These are phyloP conservation scores for Hymenopus coronatus DNA, from an alignment of 2,888 invertebrate species.

Conservation along the genomic window DNA sequence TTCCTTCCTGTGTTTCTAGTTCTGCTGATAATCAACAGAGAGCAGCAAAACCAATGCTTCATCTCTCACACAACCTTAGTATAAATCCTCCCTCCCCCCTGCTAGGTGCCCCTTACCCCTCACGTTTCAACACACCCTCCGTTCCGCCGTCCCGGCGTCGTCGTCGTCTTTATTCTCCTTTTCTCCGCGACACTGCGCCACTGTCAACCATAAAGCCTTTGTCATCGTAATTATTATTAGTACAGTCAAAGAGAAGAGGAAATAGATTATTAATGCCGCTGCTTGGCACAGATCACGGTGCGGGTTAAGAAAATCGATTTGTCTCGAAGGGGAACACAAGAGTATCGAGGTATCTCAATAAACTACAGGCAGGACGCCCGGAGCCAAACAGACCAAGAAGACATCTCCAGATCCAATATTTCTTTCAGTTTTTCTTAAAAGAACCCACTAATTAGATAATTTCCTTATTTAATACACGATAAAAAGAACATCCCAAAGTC, in stretches of 20 bases:
- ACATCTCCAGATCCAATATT: neutral
- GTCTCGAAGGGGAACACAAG: neutral
- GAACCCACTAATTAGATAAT: neutral
- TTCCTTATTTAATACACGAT: neutral
- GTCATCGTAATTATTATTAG: constrained; percentile 30
- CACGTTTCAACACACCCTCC: neutral
- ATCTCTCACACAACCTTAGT: constrained; percentile 12
- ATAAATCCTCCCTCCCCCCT: neutral
- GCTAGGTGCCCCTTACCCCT: neutral
- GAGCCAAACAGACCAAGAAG: neutral
- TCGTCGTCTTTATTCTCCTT: constrained; percentile 21
- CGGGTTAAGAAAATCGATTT: constrained; percentile 5
- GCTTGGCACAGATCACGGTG: constrained; percentile 11
- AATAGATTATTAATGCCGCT: constrained; percentile 20
- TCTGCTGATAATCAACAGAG: constrained; percentile 26
- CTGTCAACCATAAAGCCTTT: constrained; percentile 30
- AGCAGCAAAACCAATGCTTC: constrained; percentile 22
- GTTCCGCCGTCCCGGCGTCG: neutral
- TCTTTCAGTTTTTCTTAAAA: neutral
- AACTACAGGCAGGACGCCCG: neutral
- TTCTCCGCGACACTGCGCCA: constrained; percentile 14
- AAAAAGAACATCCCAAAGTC: neutral
- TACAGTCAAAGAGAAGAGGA: constrained; percentile 25
- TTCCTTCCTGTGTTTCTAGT: constrained; percentile 20
- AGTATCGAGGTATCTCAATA: neutral